Conservation (phyloP, 1,140 invertebrate genomes). For the Lethrus apterus region DNA sequence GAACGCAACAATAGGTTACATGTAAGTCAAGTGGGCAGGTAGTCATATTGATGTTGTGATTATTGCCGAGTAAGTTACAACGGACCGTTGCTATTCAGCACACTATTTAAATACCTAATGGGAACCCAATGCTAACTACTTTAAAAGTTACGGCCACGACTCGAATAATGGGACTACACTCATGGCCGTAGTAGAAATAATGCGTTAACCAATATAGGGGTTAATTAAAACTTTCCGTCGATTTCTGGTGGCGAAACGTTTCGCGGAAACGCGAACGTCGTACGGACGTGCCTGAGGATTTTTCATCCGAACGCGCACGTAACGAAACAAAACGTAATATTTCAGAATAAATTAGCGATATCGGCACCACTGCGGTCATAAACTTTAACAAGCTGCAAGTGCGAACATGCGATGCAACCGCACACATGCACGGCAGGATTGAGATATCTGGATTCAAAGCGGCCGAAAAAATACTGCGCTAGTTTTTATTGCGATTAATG, state of each 20-base stretch:
- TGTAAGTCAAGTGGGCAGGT: too few species aligned
- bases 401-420: conserved; percentile 26
- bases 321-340: not conserved
- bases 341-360: conserved; percentile 4
- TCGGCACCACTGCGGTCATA: conserved; percentile 20
- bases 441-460: conserved; percentile 28
- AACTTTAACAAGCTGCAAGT: conserved; percentile 22
- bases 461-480: conserved; percentile 25
- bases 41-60: too few species aligned
- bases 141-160: conserved; percentile 17
- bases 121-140: conserved; percentile 23
- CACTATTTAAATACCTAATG: conserved; percentile 25
- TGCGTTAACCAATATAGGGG: not conserved
- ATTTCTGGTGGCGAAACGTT: too few species aligned
- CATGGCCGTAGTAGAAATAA: too few species aligned
- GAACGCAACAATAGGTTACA: too few species aligned
- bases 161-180: conserved; percentile 9
- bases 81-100: conserved; percentile 19
- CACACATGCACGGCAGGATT: conserved; percentile 24
- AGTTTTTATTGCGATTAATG: conserved; percentile 28
- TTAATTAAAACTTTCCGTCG: not conserved
- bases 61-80: conserved; percentile 21
- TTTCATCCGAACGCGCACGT: not conserved
- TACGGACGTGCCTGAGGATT: too few species aligned
- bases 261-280: too few species aligned